Evolutionary conservation across 2,888 invertebrate species (phyloP), one percentile per base, ranked within the genome.

Genomic region (Melanchra persicariae): DNA sequence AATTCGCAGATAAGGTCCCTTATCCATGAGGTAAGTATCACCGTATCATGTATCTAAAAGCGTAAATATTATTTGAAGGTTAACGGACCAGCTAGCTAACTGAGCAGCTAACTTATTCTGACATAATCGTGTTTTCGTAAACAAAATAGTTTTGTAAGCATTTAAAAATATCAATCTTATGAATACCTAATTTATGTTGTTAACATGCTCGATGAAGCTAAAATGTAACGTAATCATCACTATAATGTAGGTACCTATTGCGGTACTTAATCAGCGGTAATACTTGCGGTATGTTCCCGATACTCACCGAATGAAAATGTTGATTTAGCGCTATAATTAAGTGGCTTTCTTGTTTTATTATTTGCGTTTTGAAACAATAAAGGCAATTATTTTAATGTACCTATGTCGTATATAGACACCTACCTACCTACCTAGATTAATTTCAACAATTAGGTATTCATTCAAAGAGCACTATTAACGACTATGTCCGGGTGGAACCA

Each of bases 181-280:
- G 30, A 34, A 51, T 24, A 30, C 30, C 30, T 30, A 58, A 70
- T 26, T 60, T 15, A 70, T 52, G 22, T 60, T 45, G 30, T 9
- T 59, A 34, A 17, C 43, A 22, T 22, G 17, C 30, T 59, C 34
- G n/a, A 37, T 51, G n/a, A 34, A 52, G 34, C 34, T 17, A n/a
- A 7, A 40, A 24, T 57, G 9, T 40, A 49, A n/a, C 19, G 58
- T 30, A 69, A 69, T 45, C 22, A 37, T 45, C 5, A 45, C 15
- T 17, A n/a, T 6, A 45, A 37, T 49, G 15, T 49, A 2, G 30
- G 19, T n/a, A n/a, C n/a, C n/a, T n/a, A n/a, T n/a, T n/a, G n/a
- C n/a, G n/a, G n/a, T n/a, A n/a, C n/a, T n/a, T n/a, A n/a, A n/a
- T n/a, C n/a, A n/a, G 54, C 15, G 19, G 59, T 59, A 1, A 2